phyloP scores from a whole-genome alignment of 2,797 vertebrate species.

The Nyctalus aviator region DNA sequence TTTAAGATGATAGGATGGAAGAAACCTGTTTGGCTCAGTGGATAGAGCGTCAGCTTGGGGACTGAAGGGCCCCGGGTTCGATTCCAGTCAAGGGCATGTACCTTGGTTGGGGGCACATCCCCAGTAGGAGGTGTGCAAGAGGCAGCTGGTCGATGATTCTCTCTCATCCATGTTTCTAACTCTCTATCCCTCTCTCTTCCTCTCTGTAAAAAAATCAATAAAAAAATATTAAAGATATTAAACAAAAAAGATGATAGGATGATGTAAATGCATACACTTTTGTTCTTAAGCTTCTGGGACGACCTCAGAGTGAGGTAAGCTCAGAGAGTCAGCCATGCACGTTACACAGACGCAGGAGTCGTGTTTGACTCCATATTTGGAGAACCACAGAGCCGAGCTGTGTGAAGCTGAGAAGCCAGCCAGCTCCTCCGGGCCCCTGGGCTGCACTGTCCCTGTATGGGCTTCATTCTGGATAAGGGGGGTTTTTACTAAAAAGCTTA shows the following conservation, averaged over 20 bases:
- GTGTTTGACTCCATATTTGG: background rate
- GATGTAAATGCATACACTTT: background rate
- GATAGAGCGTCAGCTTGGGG: too few relatives aligned
- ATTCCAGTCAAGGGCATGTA: too few relatives aligned
- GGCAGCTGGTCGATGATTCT: too few relatives aligned
- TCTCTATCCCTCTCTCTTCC: too few relatives aligned
- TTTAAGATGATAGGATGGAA: background rate
- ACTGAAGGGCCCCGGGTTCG: too few relatives aligned
- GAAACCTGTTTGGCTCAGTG: too few relatives aligned
- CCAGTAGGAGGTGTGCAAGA: too few relatives aligned
- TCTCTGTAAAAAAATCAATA: too few relatives aligned
- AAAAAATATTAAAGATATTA: too few relatives aligned
- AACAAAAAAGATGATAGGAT: background rate
- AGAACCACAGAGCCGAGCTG: background rate
- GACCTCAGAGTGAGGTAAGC: background rate
- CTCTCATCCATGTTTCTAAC: too few relatives aligned
- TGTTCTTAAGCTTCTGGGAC: background rate
- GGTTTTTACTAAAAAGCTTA: background rate
- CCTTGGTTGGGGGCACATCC: too few relatives aligned
- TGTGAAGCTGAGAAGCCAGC: constrained; percentile 8
- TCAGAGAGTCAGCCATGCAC: background rate
- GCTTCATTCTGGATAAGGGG: constrained; percentile 4
- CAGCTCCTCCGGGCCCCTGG: background rate
- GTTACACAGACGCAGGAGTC: background rate
- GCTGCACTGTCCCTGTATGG: constrained; percentile 3